These are phyloP conservation scores for Mus minutoides DNA, from an alignment of 2,797 vertebrate species.

Conservation along the genomic window DNA sequence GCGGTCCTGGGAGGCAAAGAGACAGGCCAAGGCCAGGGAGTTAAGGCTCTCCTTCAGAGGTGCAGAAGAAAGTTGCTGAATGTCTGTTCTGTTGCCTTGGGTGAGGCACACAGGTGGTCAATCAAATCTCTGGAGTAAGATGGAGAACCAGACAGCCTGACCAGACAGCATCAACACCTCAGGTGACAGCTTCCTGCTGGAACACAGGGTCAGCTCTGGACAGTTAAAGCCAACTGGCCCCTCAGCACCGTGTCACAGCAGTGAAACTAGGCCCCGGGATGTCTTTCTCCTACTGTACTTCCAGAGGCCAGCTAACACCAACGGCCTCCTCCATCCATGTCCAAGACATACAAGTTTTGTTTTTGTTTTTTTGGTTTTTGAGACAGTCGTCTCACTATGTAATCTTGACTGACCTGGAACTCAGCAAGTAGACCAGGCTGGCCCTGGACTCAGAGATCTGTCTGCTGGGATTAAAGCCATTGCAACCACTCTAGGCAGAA, in stretches of 20 bases:
- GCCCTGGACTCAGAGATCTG: neutral
- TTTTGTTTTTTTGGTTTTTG: neutral
- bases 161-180: neutral
- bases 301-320: neutral
- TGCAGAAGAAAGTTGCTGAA: neutral
- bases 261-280: neutral
- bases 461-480: neutral
- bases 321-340: neutral
- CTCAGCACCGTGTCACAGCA: neutral
- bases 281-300: neutral
- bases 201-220: neutral
- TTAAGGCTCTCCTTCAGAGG: neutral
- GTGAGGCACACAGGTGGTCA: neutral
- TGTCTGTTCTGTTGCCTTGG: neutral
- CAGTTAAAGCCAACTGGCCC: neutral
- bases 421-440: neutral
- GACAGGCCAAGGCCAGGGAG: neutral
- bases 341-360: neutral
- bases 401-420: neutral
- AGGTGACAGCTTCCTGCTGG: neutral
- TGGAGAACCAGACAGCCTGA: neutral
- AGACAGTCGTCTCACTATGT: neutral
- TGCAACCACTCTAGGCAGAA: neutral
- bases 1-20: constrained; percentile 90
- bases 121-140: neutral